phyloP scores from a whole-genome alignment of 2,113 vertebrate species.

The Dicerorhinus sumatrensis region DNA sequence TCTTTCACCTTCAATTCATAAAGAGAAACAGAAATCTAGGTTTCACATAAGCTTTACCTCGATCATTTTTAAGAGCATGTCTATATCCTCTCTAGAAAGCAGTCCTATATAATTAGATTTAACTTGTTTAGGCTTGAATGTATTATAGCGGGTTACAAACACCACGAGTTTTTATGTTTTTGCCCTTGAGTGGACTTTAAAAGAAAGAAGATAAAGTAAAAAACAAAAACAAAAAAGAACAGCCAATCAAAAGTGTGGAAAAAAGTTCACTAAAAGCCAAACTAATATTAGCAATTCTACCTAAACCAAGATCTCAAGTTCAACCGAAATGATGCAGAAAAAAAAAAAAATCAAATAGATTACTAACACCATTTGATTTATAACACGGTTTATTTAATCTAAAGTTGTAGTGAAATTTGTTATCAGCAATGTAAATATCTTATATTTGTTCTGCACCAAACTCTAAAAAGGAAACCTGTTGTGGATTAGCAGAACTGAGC shows the following conservation, averaged over 20 bases:
- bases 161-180: not conserved
- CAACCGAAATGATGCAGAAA: not conserved
- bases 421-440: not conserved
- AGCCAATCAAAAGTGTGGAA: not conserved
- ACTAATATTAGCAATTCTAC: not conserved
- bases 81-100: slow-evolving; percentile 24
- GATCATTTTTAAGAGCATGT: not conserved
- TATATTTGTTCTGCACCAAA: not conserved
- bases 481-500: not conserved
- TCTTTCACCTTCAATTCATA: not conserved
- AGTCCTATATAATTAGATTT: slow-evolving; percentile 23
- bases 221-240: not conserved
- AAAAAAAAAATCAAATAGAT: not conserved
- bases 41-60: not conserved
- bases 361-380: not conserved
- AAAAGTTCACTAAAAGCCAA: slow-evolving; percentile 35
- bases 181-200: not conserved
- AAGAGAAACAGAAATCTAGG: not conserved
- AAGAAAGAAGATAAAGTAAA: not conserved
- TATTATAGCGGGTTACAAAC: not conserved
- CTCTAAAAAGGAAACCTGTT: not conserved
- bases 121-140: slow-evolving; percentile 36
- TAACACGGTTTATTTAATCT: not conserved
- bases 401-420: not conserved
- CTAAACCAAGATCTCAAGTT: slow-evolving; percentile 2